These are phyloP conservation scores for Uria aalge DNA, from an alignment of 2,113 vertebrate genomes.

Conservation along the genomic window DNA sequence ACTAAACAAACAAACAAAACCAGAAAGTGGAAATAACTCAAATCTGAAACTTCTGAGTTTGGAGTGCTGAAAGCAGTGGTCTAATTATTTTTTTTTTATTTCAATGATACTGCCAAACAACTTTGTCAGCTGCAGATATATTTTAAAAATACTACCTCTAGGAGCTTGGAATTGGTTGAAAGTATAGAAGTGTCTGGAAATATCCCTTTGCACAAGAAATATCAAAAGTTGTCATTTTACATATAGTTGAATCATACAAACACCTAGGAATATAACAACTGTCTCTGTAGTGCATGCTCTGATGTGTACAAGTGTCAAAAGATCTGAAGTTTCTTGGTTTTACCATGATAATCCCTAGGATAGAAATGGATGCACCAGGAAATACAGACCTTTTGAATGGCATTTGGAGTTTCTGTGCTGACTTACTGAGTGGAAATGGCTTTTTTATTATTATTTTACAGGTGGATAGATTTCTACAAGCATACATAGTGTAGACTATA, in stretches of 20 bases:
- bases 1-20: background rate
- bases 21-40: background rate
- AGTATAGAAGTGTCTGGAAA: background rate
- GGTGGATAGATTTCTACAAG: background rate
- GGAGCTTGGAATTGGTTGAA: background rate
- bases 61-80: background rate
- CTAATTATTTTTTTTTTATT: background rate
- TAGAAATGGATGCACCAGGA: background rate
- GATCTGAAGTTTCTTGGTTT: background rate
- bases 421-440: background rate
- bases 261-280: background rate
- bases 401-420: background rate
- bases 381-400: background rate
- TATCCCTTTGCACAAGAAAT: background rate
- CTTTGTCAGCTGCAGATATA: background rate
- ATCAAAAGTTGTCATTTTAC: background rate
- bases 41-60: background rate
- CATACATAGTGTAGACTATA: fast-evolving
- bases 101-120: background rate
- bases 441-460: background rate
- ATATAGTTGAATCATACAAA: background rate
- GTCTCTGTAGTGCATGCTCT: background rate
- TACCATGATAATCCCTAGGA: background rate
- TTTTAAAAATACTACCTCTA: background rate
- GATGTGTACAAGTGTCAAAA: background rate